These are phyloP conservation scores for Rhynchonycteris naso DNA, from an alignment of 2,797 vertebrate genomes.

Conservation along the genomic window DNA sequence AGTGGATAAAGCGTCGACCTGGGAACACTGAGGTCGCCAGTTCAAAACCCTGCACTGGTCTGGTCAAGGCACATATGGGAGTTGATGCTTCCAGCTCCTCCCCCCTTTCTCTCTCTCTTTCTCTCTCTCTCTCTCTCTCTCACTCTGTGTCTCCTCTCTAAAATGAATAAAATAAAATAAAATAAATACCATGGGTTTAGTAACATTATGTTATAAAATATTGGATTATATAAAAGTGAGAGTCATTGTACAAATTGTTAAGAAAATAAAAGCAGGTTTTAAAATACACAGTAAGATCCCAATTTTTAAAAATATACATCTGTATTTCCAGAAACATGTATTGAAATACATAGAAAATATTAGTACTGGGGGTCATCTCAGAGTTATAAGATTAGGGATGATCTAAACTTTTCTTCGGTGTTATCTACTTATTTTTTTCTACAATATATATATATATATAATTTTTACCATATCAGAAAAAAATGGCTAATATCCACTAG, in stretches of 20 bases:
- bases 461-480: background rate
- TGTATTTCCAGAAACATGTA: background rate
- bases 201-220: background rate
- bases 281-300: background rate
- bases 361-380: background rate
- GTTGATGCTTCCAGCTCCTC: too few relatives aligned
- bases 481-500: background rate
- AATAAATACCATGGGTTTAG: background rate
- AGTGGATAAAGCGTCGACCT: too few relatives aligned
- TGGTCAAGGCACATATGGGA: too few relatives aligned
- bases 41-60: too few relatives aligned
- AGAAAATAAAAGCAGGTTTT: background rate
- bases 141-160: too few relatives aligned
- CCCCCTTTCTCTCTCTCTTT: too few relatives aligned
- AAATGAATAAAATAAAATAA: too few relatives aligned
- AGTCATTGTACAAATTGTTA: background rate
- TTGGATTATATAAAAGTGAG: background rate
- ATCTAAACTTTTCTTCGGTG: background rate
- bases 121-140: too few relatives aligned
- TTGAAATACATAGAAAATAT: background rate
- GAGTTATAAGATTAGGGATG: background rate
- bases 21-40: too few relatives aligned
- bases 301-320: background rate
- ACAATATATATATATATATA: background rate
- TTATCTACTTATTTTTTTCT: background rate